Percentiles rank a stretch among this genome's conserved stretches.
These are phyloP conservation scores for Chydorus sphaericus DNA, from an alignment of 2,888 invertebrate species.

Conservation along the genomic window DNA sequence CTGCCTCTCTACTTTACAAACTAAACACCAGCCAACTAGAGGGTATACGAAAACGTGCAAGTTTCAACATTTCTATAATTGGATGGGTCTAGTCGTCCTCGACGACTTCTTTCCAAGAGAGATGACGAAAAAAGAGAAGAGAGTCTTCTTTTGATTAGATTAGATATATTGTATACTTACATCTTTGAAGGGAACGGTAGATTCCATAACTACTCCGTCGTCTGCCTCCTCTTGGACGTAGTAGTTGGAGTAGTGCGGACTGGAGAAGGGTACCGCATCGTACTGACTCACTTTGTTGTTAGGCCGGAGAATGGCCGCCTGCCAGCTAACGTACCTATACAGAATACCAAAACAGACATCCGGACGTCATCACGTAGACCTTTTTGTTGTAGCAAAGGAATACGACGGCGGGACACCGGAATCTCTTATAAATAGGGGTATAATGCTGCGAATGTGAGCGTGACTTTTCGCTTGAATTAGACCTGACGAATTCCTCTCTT, in stretches of 20 bases:
- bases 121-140: background rate
- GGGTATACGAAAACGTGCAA: background rate
- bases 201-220: constrained; percentile 68
- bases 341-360: too few species aligned
- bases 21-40: background rate
- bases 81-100: too few species aligned
- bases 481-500: too few species aligned
- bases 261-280: constrained; percentile 50
- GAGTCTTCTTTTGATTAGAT: too few species aligned
- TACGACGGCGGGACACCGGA: too few species aligned
- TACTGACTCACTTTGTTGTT: constrained; percentile 40
- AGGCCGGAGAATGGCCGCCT: constrained; percentile 46
- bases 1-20: too few species aligned
- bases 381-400: too few species aligned
- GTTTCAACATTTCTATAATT: too few species aligned
- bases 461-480: too few species aligned
- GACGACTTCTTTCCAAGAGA: background rate
- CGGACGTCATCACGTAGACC: too few species aligned
- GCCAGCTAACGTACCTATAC: constrained; percentile 49
- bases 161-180: constrained; percentile 35
- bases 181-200: constrained; percentile 56
- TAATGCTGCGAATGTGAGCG: too few species aligned
- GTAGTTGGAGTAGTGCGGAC: constrained; percentile 61
- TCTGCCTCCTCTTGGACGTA: constrained; percentile 64
- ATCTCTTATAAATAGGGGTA: too few species aligned